Percentiles rank a stretch among this genome's conserved stretches.
These are phyloP conservation scores for Neodiprion fabricii DNA, from an alignment of 1,140 invertebrate species.

Conservation along the genomic window DNA sequence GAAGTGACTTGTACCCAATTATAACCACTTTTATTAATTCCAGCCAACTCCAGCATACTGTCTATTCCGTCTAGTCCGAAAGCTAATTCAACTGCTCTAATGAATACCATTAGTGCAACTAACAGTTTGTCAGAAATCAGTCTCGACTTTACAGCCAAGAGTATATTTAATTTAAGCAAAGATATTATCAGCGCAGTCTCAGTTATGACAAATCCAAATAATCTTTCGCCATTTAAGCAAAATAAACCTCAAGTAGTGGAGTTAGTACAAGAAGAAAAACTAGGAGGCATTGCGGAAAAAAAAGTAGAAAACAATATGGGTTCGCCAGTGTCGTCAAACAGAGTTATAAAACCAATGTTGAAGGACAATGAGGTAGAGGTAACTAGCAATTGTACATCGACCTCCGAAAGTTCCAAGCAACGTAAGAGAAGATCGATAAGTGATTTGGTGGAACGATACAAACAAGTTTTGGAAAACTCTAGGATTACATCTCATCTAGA, in stretches of 20 bases:
- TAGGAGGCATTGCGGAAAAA: neutral
- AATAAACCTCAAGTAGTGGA: neutral
- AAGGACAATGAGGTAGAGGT: slow-evolving; percentile 11
- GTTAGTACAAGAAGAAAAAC: neutral
- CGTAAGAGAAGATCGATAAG: slow-evolving; percentile 40
- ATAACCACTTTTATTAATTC: neutral
- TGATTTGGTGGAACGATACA: slow-evolving; percentile 51
- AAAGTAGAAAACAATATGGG: neutral
- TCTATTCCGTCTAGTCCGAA: slow-evolving; percentile 29
- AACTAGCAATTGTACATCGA: slow-evolving; percentile 20
- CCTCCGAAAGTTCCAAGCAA: slow-evolving; percentile 24
- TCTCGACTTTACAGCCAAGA: slow-evolving; percentile 24
- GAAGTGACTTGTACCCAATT: no score
- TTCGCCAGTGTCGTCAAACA: neutral
- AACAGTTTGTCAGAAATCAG: slow-evolving; percentile 27
- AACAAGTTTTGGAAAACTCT: slow-evolving; percentile 36
- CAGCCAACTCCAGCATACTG: slow-evolving; percentile 34
- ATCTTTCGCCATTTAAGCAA: neutral
- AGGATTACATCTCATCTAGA: neutral
- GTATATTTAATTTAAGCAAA: slow-evolving; percentile 20
- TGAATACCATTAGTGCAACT: slow-evolving; percentile 26
- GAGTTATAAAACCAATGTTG: slow-evolving; percentile 1
- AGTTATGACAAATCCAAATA: neutral
- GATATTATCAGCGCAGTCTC: slow-evolving; percentile 12
- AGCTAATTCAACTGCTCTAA: slow-evolving; percentile 34